Base-by-base conservation (phyloP, 2,888 invertebrate species). In the Morpho achilles region DNA sequence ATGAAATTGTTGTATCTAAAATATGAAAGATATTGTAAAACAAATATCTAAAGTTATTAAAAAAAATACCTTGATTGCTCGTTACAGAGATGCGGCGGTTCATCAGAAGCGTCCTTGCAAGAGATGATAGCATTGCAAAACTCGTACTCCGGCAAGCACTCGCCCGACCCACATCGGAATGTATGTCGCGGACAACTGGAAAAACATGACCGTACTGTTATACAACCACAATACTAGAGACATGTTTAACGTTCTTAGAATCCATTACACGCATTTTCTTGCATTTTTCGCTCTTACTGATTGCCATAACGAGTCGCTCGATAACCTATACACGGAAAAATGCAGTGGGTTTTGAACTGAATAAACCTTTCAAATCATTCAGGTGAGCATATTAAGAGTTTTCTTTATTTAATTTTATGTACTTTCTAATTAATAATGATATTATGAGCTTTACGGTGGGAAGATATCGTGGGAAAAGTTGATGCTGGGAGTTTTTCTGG, bases 51-150 rank as follows among this genome's bases (percentile, higher is more conserved):
- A 32, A 32, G 5, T 3, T 5, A 5, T 32, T 43, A 44, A 10
- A 9, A 42, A 9, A 46, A 2, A 63, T 75, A 90, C 91, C 91
- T 87, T 49, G 91, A 91, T 63, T 93, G 91, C 62, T 93, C 93
- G 66, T 93, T 92, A 77, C 96, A 96, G 16, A 95, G 91, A 73
- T 94, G 94, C n/a, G 94, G 93, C 0, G 96, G 95, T 79, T 97
- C 97, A 77, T 97, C 97, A 62, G 96, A 96, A n/a, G 94, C 96
- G 80, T 97, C 97, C 69, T 94, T 93, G 83, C 97, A 97, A 61
- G 95, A 94, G 53, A 96, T 93, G 57, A 97, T 95, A 6, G 97
- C 96, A 84, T 98, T 97, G 83, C 97, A 98, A 84, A 97, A 97
- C 80, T 96, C 96, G 76, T 96, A 97, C 73, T 96, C 97, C 0